Evolutionary conservation across 1,140 invertebrate genomes (phyloP), one percentile per base, ranked within the genome.

Genomic region (Euura saliciscinereae): DNA sequence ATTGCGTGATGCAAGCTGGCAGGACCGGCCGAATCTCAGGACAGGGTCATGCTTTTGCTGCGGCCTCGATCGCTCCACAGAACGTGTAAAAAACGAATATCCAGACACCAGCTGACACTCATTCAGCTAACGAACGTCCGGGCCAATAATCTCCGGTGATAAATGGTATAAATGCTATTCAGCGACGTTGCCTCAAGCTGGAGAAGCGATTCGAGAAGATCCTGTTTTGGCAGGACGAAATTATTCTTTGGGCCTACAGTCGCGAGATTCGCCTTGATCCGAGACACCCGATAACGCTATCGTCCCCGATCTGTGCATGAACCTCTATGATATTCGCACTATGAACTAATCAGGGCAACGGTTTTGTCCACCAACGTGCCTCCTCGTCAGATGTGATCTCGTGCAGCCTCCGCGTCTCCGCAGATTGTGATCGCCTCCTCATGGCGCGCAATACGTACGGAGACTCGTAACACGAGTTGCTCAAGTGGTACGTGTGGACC

Each of bases 91-190:
- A 59, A 59, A 59, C 13, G 13, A 59, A 59, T 59, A 11, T 67
- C 8, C 66, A 67, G 43, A 42, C 4, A 28, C 66, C 66, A n/a
- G 43, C 66, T 42, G 66, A 28, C 51, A 59, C 13, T 59, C 43
- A 28, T 10, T 67, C 66, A 42, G 28, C 43, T 66, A 74, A 73
- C 69, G 76, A 75, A 79, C 76, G 77, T 71, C 77, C 73, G 66
- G 74, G 59, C 77, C 77, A 79, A 79, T 78, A 80, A 81, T 80
- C 74, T 74, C 45, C 65, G 45, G 4, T 75, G 78, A 79, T 77
- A 76, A 81, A 80, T 76, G 78, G 68, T 46, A 59, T n/a, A 59
- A 4, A 59, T n/a, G 51, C 51, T n/a, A 59, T 8, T n/a, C 8
- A 11, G 51, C 3, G 51, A 59, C 51, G 51, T 59, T 8, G 51